phyloP scores from a whole-genome alignment of 2,113 vertebrate genomes.

The Sinocyclocheilus grahami region DNA sequence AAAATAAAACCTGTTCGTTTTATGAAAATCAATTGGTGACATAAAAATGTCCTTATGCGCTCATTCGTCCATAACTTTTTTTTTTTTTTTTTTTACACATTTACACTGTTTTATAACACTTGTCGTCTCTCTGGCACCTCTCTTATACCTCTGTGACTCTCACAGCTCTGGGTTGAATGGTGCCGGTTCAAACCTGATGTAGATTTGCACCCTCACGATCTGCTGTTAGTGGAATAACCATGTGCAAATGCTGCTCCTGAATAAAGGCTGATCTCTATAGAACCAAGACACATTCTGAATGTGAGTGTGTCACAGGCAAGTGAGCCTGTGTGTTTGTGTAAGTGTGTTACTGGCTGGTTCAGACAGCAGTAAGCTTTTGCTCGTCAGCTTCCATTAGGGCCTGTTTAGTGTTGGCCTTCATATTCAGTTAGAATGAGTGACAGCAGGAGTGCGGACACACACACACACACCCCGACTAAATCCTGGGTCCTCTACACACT shows the following conservation, averaged over 20 bases:
- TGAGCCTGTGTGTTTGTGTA: no score
- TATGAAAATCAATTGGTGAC: not conserved
- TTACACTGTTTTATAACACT: not conserved
- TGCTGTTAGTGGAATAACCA: conserved; percentile 15
- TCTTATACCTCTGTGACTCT: conserved; percentile 29
- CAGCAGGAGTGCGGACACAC: no score
- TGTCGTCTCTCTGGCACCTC: not conserved
- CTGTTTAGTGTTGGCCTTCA: no score
- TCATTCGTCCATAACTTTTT: conserved; percentile 55
- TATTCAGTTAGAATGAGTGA: no score
- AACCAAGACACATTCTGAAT: conserved; percentile 9
- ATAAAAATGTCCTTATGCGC: conserved; percentile 1
- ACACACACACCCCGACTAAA: no score
- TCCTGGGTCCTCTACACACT: no score
- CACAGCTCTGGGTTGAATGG: not conserved
- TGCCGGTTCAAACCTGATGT: conserved; percentile 36
- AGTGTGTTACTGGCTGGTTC: no score
- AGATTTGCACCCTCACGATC: not conserved
- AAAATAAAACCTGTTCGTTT: not conserved
- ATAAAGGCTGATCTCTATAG: conserved; percentile 22
- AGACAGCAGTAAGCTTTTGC: no score
- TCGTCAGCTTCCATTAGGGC: no score
- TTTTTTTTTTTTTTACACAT: not conserved
- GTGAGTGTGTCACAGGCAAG: not conserved
- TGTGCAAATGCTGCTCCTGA: conserved; percentile 30